A percentile compares a stretch with the other conserved stretches of the same genome.
These are phyloP conservation scores for Pogona vitticeps DNA, from an alignment of 2,113 vertebrate genomes.

Conservation along the genomic window DNA sequence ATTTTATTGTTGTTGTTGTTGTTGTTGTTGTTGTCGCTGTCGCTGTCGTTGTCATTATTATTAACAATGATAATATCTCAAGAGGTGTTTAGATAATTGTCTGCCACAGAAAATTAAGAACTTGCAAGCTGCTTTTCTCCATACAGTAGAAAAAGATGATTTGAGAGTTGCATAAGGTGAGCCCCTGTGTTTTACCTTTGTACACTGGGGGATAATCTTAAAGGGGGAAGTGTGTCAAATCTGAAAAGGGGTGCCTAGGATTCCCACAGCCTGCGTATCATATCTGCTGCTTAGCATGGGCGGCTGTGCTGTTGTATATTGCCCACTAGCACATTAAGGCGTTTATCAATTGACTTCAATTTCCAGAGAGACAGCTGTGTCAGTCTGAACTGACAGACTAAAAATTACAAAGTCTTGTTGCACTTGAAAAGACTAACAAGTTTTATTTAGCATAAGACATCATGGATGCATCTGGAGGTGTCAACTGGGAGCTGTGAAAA, in stretches of 20 bases:
- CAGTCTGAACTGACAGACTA: too few relatives aligned
- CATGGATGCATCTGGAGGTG: too few relatives aligned
- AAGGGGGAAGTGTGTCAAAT: neutral
- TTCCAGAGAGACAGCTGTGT: too few relatives aligned
- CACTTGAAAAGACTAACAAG: too few relatives aligned
- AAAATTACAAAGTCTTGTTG: too few relatives aligned
- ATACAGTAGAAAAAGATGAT: neutral
- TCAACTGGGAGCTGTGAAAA: too few relatives aligned
- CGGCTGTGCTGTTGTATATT: neutral
- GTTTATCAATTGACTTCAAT: neutral
- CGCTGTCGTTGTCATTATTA: too few relatives aligned
- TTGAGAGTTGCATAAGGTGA: neutral
- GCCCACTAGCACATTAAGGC: neutral
- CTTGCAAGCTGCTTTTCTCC: neutral
- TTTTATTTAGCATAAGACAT: too few relatives aligned
- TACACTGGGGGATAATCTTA: neutral
- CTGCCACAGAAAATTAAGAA: neutral
- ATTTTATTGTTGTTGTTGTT: too few relatives aligned
- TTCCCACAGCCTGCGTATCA: neutral
- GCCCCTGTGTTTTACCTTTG: neutral
- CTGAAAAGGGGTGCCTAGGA: neutral
- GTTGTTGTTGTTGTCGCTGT: too few relatives aligned
- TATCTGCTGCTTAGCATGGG: neutral
- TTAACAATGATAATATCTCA: neutral
- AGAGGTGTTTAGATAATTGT: neutral